Base-by-base conservation (phyloP, 2,113 vertebrate genomes). In the Rhabdomys dilectus region DNA sequence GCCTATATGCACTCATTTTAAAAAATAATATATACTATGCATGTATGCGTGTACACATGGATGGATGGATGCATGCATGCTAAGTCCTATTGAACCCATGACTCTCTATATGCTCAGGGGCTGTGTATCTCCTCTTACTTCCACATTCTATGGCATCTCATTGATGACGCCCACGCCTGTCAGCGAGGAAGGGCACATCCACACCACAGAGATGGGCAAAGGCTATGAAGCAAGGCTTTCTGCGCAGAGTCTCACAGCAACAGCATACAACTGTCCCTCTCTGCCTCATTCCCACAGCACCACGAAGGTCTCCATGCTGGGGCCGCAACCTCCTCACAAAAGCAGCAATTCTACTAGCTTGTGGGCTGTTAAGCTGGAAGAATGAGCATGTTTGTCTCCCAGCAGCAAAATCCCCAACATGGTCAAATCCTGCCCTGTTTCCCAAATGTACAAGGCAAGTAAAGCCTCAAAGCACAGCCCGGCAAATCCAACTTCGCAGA, bases 401-500 rank as follows among this genome's bases (percentile, higher is more conserved):
- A 42, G 31, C 60, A 29, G 26, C 10, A 6, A 2, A 26, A 42
- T n/a, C n/a, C 5, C 29, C 56, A 62, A 21, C 17, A 9, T 1
- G 10, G 70, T 60, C 22, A 3, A 45, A 58, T 9, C 31, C 17
- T 9, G 1, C 66, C 45, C 22, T 1, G 3, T 42, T 13, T 53
- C 56, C 78, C 13, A 39, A 26, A 76, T 45, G 4, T 8, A 22
- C 6, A 26, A 24, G 34, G 51, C 34, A 8, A 26, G 56, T 0
- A 1, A 56, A 66, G 31, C n/a, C 45, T 10, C 0, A 0, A 3
- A 0, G 5, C 53, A 19, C 8, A 42, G 73, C 62, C 62, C 36
- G 13, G 75, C 34, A 73, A 76, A 26, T 21, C 7, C 15, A 2
- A 12, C 3, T 21, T 31, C n/a, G 36, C 9, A 31, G 11, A 24